Percentiles rank a stretch among this genome's conserved stretches.
These are phyloP conservation scores for Hirtodrosophila cameraria DNA, from an alignment of 2,888 invertebrate genomes.

Conservation along the genomic window DNA sequence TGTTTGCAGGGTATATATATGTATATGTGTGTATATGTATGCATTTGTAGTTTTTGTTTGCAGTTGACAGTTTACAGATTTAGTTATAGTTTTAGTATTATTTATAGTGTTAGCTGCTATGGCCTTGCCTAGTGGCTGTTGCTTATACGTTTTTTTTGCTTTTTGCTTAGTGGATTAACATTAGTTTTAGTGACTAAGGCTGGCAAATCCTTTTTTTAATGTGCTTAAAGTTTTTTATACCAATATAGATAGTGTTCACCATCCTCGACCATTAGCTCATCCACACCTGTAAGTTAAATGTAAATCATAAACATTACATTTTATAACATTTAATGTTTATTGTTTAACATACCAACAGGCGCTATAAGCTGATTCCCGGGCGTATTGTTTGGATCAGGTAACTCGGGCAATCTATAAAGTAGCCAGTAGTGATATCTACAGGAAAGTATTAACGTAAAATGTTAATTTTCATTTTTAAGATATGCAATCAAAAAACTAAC, in stretches of 20 bases:
- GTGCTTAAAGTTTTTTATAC: constrained; percentile 94
- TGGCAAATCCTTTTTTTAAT: constrained; percentile 35
- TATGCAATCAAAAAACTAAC: constrained; percentile 62
- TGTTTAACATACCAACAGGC: constrained; percentile 89
- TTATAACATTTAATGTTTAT: background rate
- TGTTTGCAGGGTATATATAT: constrained; percentile 20
- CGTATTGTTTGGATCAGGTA: constrained; percentile 91
- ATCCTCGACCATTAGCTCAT: constrained; percentile 93
- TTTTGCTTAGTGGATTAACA: constrained; percentile 49
- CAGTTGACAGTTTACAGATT: constrained; percentile 8
- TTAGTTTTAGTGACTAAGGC: constrained; percentile 63
- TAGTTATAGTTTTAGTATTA: constrained; percentile 26
- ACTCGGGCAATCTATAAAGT: constrained; percentile 91
- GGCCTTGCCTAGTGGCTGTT: constrained; percentile 34
- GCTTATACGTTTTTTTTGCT: too few species aligned
- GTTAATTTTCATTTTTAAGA: background rate
- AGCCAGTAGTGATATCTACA: constrained; percentile 94
- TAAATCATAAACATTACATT: background rate
- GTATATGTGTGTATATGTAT: constrained; percentile 20
- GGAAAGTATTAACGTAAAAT: background rate
- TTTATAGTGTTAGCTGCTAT: constrained; percentile 39
- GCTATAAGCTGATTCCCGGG: constrained; percentile 95
- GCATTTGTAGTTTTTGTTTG: constrained; percentile 19
- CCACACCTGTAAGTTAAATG: constrained; percentile 87
- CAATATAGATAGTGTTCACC: constrained; percentile 95